These are phyloP conservation scores for Neoniphon sammara DNA, from an alignment of 2,797 vertebrate genomes.

Conservation along the genomic window DNA sequence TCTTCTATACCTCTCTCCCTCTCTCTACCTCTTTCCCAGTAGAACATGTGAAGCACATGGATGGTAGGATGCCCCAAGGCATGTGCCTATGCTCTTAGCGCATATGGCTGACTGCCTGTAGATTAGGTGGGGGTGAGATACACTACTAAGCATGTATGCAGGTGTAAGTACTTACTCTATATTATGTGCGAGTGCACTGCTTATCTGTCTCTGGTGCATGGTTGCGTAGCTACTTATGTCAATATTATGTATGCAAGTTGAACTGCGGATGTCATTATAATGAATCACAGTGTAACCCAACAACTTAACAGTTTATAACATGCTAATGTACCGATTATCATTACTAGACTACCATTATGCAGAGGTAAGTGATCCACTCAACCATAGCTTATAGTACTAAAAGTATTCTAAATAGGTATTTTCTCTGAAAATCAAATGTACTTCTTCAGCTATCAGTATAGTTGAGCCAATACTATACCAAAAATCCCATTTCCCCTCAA, in stretches of 20 bases:
- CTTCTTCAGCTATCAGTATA: constrained; percentile 18
- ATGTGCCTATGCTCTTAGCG: constrained; percentile 40
- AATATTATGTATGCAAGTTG: constrained; percentile 22
- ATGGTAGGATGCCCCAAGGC: constrained; percentile 44
- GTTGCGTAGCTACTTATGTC: constrained; percentile 11
- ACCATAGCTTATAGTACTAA: neutral
- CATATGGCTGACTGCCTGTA: constrained; percentile 40
- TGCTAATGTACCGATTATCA: neutral
- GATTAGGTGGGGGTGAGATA: constrained; percentile 29
- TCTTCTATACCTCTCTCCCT: constrained; percentile 8
- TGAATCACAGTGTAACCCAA: neutral
- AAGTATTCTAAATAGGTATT: no score
- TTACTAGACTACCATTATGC: neutral
- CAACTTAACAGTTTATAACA: neutral
- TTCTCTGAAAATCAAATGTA: neutral
- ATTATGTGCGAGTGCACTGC: constrained; percentile 21
- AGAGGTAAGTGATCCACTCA: neutral
- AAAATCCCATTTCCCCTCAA: constrained; percentile 15
- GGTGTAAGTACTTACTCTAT: constrained; percentile 42
- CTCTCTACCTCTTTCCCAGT: constrained; percentile 22
- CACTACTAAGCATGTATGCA: constrained; percentile 27
- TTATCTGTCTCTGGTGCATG: constrained; percentile 1
- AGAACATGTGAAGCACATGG: constrained; percentile 52
- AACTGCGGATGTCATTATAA: neutral
- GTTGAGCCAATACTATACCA: neutral